Evolutionary conservation across 2,888 invertebrate genomes (phyloP).

Genomic region (Noctua janthina): DNA sequence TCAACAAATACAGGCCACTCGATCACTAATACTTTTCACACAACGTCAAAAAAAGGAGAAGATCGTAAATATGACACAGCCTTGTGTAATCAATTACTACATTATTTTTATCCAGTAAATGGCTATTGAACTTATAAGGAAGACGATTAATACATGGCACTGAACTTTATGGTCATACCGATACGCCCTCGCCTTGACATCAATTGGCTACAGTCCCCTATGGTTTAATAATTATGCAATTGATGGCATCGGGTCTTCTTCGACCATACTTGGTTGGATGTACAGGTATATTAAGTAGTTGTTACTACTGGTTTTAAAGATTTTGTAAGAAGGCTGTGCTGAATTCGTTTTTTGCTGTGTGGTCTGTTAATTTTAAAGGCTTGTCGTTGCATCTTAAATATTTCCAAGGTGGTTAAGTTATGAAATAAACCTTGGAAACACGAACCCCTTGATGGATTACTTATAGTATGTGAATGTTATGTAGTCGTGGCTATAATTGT

Average conservation of each 20-base stretch:
- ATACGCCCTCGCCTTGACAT: slow-evolving; percentile 57
- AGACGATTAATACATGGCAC: slow-evolving; percentile 48
- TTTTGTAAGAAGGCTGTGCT: slow-evolving; percentile 11
- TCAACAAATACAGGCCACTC: too few relatives aligned
- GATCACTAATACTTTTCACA: not conserved
- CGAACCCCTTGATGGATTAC: too few relatives aligned
- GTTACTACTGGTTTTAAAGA: slow-evolving; percentile 10
- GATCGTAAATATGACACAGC: not conserved
- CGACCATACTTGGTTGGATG: not conserved
- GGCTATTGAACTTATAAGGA: slow-evolving; percentile 58
- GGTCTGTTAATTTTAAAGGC: slow-evolving; percentile 10
- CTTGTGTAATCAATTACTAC: slow-evolving; percentile 37
- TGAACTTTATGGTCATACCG: slow-evolving; percentile 51
- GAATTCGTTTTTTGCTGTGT: not conserved
- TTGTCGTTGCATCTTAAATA: slow-evolving; percentile 15
- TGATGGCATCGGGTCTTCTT: slow-evolving; percentile 15
- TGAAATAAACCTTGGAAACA: not conserved
- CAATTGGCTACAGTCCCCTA: slow-evolving; percentile 12
- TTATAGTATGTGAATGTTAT: not conserved
- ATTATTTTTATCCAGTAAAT: slow-evolving; percentile 28
- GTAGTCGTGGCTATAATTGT: not conserved
- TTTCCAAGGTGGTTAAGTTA: slow-evolving; percentile 12
- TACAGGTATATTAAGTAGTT: not conserved
- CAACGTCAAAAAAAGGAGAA: not conserved
- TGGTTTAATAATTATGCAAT: slow-evolving; percentile 39